Percentiles rank a stretch among this genome's conserved stretches.
Evolutionary conservation across 1,140 invertebrate species (phyloP).

Genomic region (Drosophila ananassae): DNA sequence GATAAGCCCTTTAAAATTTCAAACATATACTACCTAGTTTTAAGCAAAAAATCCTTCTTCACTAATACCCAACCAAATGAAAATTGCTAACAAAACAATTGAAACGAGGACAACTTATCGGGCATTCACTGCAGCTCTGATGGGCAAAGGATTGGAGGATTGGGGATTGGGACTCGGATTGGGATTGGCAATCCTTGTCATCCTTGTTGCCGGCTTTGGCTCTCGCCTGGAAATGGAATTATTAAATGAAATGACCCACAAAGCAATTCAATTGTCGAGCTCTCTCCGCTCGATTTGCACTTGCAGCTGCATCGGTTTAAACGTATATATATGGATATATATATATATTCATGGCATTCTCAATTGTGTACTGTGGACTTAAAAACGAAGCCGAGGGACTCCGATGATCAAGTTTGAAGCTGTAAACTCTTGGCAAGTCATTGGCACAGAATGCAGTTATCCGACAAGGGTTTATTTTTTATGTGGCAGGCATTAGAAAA

Average conservation of each 20-base stretch:
- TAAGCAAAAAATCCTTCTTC: neutral
- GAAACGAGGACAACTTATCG: conserved; percentile 54
- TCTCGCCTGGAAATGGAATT: conserved; percentile 53
- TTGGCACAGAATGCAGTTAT: conserved; percentile 37
- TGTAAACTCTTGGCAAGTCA: conserved; percentile 38
- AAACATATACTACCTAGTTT: neutral
- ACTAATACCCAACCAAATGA: neutral
- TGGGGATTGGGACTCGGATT: neutral
- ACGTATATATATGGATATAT: conserved; percentile 12
- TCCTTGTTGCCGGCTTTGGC: conserved; percentile 14
- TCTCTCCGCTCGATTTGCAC: conserved; percentile 57
- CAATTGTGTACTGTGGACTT: conserved; percentile 13
- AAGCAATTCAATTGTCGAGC: conserved; percentile 68
- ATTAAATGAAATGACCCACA: conserved; percentile 78
- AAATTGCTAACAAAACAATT: neutral
- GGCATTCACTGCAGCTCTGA: conserved; percentile 52
- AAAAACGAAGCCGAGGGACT: conserved; percentile 23
- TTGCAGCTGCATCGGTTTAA: conserved; percentile 26
- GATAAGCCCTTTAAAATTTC: neutral
- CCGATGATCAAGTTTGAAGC: conserved; percentile 42
- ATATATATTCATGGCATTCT: conserved; percentile 53
- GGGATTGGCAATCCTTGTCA: conserved; percentile 1
- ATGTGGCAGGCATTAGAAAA: conserved; percentile 45
- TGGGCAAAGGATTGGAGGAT: conserved; percentile 5
- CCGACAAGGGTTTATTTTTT: conserved; percentile 1